A percentile compares a stretch with the other conserved stretches of the same genome.
phyloP scores from a whole-genome alignment of 2,797 vertebrate genomes.

The Sebastes iracundus region DNA sequence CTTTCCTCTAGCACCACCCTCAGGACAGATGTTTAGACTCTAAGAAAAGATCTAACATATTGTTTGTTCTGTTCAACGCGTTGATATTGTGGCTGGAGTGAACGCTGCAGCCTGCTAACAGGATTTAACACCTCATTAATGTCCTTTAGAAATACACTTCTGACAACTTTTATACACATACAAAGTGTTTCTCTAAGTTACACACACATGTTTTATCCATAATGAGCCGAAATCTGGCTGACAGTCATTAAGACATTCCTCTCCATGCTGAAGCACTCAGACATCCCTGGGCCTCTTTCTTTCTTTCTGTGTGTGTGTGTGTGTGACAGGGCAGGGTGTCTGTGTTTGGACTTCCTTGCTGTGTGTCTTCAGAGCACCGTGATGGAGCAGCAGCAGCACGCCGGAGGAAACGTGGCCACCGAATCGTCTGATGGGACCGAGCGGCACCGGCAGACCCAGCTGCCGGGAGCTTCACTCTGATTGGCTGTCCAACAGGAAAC shows the following conservation, averaged over 20 bases:
- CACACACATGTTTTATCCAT: neutral
- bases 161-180: neutral
- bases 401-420: neutral
- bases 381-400: neutral
- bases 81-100: neutral
- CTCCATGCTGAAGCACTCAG: neutral
- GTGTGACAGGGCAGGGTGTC: slow-evolving; percentile 1
- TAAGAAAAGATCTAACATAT: neutral
- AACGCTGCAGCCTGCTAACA: neutral
- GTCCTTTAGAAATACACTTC: neutral
- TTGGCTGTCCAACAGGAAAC: slow-evolving; percentile 24
- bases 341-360: neutral
- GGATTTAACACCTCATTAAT: neutral
- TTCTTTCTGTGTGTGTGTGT: neutral
- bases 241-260: slow-evolving; percentile 52
- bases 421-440: neutral
- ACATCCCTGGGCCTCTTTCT: slow-evolving; percentile 16
- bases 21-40: too few relatives aligned
- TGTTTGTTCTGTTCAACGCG: neutral
- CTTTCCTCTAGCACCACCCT: too few relatives aligned
- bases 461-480: slow-evolving; percentile 8
- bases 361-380: neutral
- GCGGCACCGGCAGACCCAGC: neutral
- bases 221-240: neutral
- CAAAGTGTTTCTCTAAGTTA: neutral